Base-by-base conservation (phyloP, 2,113 vertebrate genomes). In the Hemichromis elongatus region DNA sequence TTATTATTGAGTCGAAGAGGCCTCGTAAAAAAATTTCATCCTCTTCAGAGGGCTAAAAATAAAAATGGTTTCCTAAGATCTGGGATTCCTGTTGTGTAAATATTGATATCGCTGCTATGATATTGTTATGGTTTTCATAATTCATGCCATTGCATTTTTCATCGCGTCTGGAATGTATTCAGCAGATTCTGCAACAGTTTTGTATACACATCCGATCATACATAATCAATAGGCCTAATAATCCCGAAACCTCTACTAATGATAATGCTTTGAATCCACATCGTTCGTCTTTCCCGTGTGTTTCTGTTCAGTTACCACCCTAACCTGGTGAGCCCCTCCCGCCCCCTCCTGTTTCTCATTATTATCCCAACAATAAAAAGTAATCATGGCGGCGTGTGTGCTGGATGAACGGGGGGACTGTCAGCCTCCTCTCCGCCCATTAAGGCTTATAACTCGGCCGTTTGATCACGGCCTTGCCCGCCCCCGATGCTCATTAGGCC, bases 101-200 rank as follows among this genome's bases (percentile, higher is more conserved):
- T 93, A 93, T 92, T 94, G 93, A 93, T 94, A 92, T 78, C 16
- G 14, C 73, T 83, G 84, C 90, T 85, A 90, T 88, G 80, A 89
- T 92, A 91, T 92, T 93, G 92, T 92, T 93, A 12, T 86, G 91
- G 5, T 84, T 77, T 95, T 77, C 85, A 95, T 95, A 93, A 94
- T 95, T 93, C 90, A 94, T 95, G 84, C 24, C 80, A 85, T 86
- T 92, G 92, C 86, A 94, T 93, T 93, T 94, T 93, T 95, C 86
- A 93, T 92, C 1, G 14, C 55, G 55, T 70, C 63, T 82, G 87
- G 66, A 88, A 81, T 89, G 24, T 59, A 85, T 85, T 77, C 63
- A 11, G 26, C 7, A 11, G 61, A 77, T 66, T 56, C 73, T 77
- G n/a, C n/a, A 82, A 19, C 55, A 9, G 57, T 54, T 68, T 83